A percentile compares a stretch with the other conserved stretches of the same genome.
Evolutionary conservation across 1,140 invertebrate genomes (phyloP).

Genomic region (Mactra quadrangularis): DNA sequence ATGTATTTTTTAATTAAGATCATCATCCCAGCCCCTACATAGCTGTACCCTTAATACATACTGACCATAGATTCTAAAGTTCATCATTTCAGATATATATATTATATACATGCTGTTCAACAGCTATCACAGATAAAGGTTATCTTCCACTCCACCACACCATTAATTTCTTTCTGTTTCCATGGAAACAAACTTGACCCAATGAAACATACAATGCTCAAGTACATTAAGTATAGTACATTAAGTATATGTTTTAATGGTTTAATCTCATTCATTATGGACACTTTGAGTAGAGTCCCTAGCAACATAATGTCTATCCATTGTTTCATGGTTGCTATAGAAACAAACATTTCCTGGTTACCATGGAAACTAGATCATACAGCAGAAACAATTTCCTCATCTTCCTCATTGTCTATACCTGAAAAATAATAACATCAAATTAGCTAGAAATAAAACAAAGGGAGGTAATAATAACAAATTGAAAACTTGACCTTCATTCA

Average conservation of each 20-base stretch:
- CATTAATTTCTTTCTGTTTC: background rate
- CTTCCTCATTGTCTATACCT: constrained; percentile 37
- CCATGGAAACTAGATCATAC: constrained; percentile 21
- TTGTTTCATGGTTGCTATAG: too few relatives aligned
- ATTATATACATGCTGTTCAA: constrained; percentile 40
- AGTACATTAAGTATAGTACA: background rate
- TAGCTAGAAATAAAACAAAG: background rate
- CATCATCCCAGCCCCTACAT: background rate
- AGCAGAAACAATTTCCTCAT: constrained; percentile 48
- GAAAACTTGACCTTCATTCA: background rate
- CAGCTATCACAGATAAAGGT: constrained; percentile 55
- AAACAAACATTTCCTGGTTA: background rate
- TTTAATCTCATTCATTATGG: background rate
- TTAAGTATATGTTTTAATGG: background rate
- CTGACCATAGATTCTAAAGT: background rate
- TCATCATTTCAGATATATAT: background rate
- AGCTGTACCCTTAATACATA: too few relatives aligned
- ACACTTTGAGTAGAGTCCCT: background rate
- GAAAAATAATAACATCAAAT: constrained; percentile 8
- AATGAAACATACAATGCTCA: background rate
- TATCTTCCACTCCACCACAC: background rate
- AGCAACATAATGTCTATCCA: background rate
- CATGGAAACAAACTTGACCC: constrained; percentile 6
- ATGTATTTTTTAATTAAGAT: too few relatives aligned
- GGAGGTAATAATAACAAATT: background rate